Evolutionary conservation across 2,113 vertebrate species (phyloP).

Genomic region (Chrysochloris asiatica): DNA sequence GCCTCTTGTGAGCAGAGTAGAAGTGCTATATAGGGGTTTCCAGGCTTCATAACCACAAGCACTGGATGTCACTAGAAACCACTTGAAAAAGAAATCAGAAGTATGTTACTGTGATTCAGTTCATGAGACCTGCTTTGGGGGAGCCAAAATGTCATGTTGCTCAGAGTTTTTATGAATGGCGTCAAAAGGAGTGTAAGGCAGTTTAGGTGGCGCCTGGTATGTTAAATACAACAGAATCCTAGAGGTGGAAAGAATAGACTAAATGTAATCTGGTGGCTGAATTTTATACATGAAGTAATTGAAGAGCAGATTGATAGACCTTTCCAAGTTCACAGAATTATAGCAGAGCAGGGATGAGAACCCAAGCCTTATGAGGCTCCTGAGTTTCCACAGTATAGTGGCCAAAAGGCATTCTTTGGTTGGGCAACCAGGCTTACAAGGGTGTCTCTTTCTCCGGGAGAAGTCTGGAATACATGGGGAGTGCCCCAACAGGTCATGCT

Average conservation of each 20-base stretch:
- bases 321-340: not conserved
- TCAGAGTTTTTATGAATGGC: not conserved
- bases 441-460: not conserved
- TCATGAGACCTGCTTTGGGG: not conserved
- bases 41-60: not conserved
- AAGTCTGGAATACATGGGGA: not conserved
- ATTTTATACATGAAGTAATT: conserved; percentile 30
- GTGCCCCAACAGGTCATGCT: not conserved
- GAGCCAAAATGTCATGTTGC: not conserved
- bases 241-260: not conserved
- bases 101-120: not conserved
- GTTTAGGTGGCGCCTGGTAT: not conserved
- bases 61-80: not conserved
- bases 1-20: not conserved
- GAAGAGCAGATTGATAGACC: not conserved
- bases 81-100: conserved; percentile 1
- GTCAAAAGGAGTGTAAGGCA: not conserved
- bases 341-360: not conserved
- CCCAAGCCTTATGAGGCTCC: not conserved
- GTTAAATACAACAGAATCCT: not conserved
- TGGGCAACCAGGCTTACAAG: not conserved
- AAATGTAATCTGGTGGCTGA: not conserved
- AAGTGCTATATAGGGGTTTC: not conserved
- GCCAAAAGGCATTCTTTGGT: not conserved
- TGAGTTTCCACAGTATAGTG: not conserved